A percentile compares a stretch with the other conserved stretches of the same genome.
phyloP scores from a whole-genome alignment of 1,140 invertebrate genomes.

The Leptinotarsa texana region DNA sequence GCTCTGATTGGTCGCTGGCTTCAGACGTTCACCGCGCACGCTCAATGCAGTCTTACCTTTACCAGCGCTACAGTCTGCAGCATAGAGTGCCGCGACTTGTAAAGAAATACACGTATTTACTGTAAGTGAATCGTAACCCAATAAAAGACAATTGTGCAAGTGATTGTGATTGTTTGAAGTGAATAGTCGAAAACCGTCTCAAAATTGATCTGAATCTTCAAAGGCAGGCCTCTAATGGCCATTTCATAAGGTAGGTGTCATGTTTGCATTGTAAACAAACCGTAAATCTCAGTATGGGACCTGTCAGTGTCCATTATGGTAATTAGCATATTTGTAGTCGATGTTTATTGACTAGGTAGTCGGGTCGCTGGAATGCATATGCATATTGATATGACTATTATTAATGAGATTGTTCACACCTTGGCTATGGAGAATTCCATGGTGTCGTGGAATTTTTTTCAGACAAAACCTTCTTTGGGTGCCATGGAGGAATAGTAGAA shows the following conservation, averaged over 20 bases:
- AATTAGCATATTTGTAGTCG: constrained; percentile 27
- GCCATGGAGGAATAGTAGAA: too few species aligned
- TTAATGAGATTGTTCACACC: constrained; percentile 12
- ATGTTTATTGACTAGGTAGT: constrained; percentile 24
- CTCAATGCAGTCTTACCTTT: constrained; percentile 39
- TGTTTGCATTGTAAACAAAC: constrained; percentile 39
- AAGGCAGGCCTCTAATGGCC: constrained; percentile 55
- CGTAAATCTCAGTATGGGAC: constrained; percentile 22
- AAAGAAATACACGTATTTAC: constrained; percentile 47
- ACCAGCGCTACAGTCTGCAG: constrained; percentile 35
- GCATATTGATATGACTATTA: neutral
- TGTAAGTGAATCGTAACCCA: constrained; percentile 23
- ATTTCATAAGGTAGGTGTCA: constrained; percentile 53
- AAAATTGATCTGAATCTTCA: constrained; percentile 57
- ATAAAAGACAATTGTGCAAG: constrained; percentile 32
- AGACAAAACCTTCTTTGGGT: too few species aligned
- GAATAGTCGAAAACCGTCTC: constrained; percentile 45
- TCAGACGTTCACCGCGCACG: constrained; percentile 42
- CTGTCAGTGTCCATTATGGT: constrained; percentile 22
- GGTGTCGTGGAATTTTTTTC: too few species aligned
- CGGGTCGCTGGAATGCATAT: neutral
- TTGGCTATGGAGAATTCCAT: neutral
- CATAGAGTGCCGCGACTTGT: constrained; percentile 50
- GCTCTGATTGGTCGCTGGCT: constrained; percentile 44
- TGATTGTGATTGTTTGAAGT: constrained; percentile 34